Conservation (phyloP, 1,140 invertebrate genomes). For the Drosophila hydei region DNA sequence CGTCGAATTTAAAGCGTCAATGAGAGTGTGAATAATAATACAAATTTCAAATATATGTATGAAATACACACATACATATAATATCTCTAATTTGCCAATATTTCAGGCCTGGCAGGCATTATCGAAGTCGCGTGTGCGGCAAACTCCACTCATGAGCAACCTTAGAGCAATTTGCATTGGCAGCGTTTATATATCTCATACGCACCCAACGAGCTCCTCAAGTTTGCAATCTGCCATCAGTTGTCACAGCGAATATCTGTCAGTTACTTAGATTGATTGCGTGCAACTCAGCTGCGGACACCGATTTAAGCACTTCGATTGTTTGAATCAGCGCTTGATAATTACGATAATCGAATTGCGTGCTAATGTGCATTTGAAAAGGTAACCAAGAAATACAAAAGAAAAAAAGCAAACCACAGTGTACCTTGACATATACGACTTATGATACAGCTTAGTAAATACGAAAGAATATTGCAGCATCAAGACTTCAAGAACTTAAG, state of each 20-base stretch:
- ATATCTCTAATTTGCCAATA: constrained; percentile 19
- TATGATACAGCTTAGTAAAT: constrained; percentile 12
- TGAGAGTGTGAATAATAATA: constrained; percentile 22
- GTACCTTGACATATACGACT: constrained; percentile 45
- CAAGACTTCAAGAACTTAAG: constrained; percentile 15
- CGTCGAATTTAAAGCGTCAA: constrained; percentile 18
- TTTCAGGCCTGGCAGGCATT: constrained; percentile 7
- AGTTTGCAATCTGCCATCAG: constrained; percentile 37
- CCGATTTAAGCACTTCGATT: constrained; percentile 33
- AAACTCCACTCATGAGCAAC: constrained; percentile 18
- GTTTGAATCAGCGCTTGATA: constrained; percentile 27
- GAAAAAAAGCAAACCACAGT: constrained; percentile 23
- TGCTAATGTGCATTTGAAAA: constrained; percentile 36
- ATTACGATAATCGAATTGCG: constrained; percentile 44
- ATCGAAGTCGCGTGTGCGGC: constrained; percentile 8
- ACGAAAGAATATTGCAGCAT: constrained; percentile 22
- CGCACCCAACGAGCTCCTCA: constrained; percentile 41
- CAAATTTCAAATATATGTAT: neutral
- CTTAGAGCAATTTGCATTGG: constrained; percentile 42
- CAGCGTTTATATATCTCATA: constrained; percentile 18
- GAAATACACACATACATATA: no score
- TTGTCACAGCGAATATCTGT: constrained; percentile 46
- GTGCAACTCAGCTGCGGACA: constrained; percentile 28
- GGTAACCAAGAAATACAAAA: constrained; percentile 9
- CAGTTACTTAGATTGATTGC: constrained; percentile 31